These are phyloP conservation scores for Phymanthus crucifer DNA, from an alignment of 92 coral and sea anemone genomes.

Conservation along the genomic window DNA sequence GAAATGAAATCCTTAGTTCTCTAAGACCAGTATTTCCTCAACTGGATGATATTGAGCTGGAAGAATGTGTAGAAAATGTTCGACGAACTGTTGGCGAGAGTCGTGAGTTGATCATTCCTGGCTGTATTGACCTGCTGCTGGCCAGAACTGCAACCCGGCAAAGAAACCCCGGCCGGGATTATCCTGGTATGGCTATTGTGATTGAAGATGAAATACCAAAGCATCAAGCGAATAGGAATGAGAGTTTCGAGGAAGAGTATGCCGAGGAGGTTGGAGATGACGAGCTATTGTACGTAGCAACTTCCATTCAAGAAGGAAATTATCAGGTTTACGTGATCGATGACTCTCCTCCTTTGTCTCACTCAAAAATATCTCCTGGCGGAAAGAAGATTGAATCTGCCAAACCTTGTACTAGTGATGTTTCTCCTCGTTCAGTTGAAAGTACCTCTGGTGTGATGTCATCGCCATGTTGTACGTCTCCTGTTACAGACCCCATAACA, in stretches of 20 bases:
- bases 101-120: slow-evolving; percentile 58
- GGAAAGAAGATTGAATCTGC: background rate
- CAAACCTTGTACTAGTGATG: background rate
- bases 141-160: slow-evolving; percentile 17
- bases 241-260: background rate
- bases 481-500: slow-evolving; percentile 28
- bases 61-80: slow-evolving; percentile 57
- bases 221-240: background rate
- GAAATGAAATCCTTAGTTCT: slow-evolving; percentile 50
- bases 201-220: slow-evolving; percentile 28
- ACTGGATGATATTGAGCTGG: slow-evolving; percentile 42
- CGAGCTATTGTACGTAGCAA: slow-evolving; percentile 56
- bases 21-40: slow-evolving; percentile 90
- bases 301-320: slow-evolving; percentile 16
- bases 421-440: background rate
- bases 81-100: slow-evolving; percentile 63
- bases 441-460: background rate
- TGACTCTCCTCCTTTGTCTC: slow-evolving; percentile 21
- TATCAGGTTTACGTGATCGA: slow-evolving; percentile 23
- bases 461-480: background rate
- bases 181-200: slow-evolving; percentile 14
- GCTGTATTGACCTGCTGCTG: slow-evolving; percentile 60
- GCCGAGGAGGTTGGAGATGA: slow-evolving; percentile 36
- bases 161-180: slow-evolving; percentile 6
- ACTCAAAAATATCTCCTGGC: background rate